phyloP scores from a whole-genome alignment of 2,888 invertebrate genomes.

The Drosophila demipolita region DNA sequence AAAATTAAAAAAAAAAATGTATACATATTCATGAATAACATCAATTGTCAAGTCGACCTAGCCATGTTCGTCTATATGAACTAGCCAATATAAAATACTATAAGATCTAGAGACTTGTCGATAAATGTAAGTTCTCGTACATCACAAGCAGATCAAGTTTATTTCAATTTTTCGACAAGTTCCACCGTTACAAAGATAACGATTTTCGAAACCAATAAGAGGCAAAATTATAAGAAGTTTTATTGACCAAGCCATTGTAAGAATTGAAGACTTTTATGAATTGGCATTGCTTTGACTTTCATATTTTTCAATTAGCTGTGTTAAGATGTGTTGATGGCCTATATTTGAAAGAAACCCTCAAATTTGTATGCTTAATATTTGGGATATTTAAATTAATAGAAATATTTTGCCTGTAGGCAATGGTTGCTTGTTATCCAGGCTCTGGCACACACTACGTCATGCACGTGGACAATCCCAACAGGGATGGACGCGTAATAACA shows the following conservation, averaged over 20 bases:
- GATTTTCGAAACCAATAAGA: too few relatives aligned
- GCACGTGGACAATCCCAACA: slow-evolving; percentile 99
- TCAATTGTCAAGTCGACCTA: neutral
- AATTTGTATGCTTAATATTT: neutral
- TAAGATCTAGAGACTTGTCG: too few relatives aligned
- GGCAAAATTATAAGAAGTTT: too few relatives aligned
- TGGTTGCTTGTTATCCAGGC: slow-evolving; percentile 99
- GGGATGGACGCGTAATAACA: slow-evolving; percentile 98
- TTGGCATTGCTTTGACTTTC: neutral
- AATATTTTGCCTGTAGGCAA: slow-evolving; percentile 90
- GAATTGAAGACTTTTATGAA: neutral
- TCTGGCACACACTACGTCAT: slow-evolving; percentile 97
- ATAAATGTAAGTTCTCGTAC: too few relatives aligned
- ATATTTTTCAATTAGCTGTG: neutral
- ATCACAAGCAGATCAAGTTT: too few relatives aligned
- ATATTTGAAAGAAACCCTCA: neutral
- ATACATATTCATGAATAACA: neutral
- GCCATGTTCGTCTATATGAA: too few relatives aligned
- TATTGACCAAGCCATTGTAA: neutral
- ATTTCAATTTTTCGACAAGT: too few relatives aligned
- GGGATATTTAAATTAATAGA: neutral
- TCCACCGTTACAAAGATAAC: too few relatives aligned
- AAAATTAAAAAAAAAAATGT: neutral
- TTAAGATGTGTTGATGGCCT: neutral
- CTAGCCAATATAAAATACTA: neutral